Conservation (phyloP, 2,888 invertebrate species). For the Fragum sueziense region DNA sequence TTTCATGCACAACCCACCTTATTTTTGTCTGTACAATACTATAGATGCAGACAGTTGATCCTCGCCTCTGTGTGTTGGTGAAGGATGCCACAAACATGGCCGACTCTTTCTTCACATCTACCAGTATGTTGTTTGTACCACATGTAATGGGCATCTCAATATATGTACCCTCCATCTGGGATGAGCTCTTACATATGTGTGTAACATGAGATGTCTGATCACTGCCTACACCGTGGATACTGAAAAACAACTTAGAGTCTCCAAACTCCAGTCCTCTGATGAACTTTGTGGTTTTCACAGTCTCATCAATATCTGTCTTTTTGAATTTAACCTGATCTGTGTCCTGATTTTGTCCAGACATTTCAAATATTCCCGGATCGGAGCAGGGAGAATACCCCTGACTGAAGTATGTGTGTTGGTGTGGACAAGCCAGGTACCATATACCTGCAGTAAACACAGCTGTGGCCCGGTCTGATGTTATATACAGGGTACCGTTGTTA, state of each 20-base stretch:
- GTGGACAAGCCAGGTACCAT: slow-evolving; percentile 17
- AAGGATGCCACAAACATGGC: slow-evolving; percentile 1
- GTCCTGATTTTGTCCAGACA: not conserved
- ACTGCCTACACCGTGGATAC: not conserved
- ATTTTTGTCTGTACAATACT: not conserved
- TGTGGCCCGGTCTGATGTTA: not conserved
- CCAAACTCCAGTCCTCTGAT: not conserved
- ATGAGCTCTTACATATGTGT: slow-evolving; percentile 3
- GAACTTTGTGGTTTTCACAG: not conserved
- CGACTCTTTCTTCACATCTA: not conserved
- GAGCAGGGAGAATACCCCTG: not conserved
- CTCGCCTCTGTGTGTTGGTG: not conserved
- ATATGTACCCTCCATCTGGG: not conserved
- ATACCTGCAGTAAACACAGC: not conserved
- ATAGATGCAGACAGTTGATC: slow-evolving; percentile 16
- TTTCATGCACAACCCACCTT: not conserved
- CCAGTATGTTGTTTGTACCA: slow-evolving; percentile 2
- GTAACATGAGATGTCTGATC: not conserved
- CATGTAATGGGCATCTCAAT: slow-evolving; percentile 14
- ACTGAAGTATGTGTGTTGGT: not conserved
- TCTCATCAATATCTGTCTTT: not conserved
- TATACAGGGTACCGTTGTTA: not conserved
- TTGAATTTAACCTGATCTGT: not conserved
- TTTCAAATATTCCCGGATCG: not conserved
- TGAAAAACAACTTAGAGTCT: slow-evolving; percentile 10